Base-by-base conservation (phyloP, 2,113 vertebrate species). In the Cyprinodon brontotheroides region DNA sequence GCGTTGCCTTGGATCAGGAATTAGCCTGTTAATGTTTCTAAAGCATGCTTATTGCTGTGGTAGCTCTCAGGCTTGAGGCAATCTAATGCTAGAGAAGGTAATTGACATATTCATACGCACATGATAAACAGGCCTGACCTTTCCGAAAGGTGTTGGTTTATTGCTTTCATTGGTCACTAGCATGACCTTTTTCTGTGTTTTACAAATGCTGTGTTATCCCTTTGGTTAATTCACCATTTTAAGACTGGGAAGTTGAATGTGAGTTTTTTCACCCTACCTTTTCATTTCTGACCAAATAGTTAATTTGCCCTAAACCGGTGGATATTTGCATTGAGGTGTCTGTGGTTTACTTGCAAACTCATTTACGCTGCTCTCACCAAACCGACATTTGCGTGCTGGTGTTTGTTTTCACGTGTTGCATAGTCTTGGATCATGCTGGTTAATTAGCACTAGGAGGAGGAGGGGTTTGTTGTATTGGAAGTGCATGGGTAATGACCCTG, bases 401-500 rank as follows among this genome's bases (percentile, higher is more conserved):
- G 73, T 87, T 87, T 89, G 81, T 85, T 81, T 66, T 83, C 79
- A 78, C 61, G 61, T 82, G 74, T 84, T 73, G 80, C 78, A 69
- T 78, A 39, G 61, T 84, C 78, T 85, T 65, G 80, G 85, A 89
- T 88, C 81, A 79, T 72, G 79, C 88, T 86, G 89, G 75, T 86
- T 92, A 91, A 93, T 95, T 93, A 89, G 89, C 86, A 81, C 77
- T 79, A 53, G 72, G 77, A 88, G 86, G 9, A 89, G 91, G 87
- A 87, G 91, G 91, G 85, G 89, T 91, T 86, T 90, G 91, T 92
- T 93, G 85, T 91, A 91, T 92, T 92, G 86, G 85, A 87, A 80
- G 83, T 86, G 87, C 89, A 92, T 93, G 89, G 85, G 80, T 92
- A 92, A 92, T 92, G 89, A 92, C 88, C 88, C 89, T 91, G 92